phyloP scores from a whole-genome alignment of 2,113 vertebrate species.

The Epinephelus cyanopodus region DNA sequence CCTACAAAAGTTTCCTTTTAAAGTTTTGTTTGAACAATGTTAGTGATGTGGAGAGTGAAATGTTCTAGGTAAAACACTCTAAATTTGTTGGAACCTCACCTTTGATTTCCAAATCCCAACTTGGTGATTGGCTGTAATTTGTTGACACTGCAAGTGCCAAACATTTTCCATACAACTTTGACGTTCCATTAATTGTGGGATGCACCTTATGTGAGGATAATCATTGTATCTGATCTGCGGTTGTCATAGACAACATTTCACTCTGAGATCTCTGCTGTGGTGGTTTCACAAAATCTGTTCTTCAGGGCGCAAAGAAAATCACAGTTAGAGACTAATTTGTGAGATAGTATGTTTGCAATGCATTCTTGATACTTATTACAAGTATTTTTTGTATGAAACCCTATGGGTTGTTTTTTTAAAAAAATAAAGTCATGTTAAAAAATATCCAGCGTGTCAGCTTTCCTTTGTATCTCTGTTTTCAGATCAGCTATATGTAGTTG shows the following conservation, averaged over 20 bases:
- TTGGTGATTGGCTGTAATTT: conserved; percentile 28
- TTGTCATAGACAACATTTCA: conserved; percentile 64
- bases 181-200: conserved; percentile 13
- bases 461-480: background rate
- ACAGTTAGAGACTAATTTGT: conserved; percentile 64
- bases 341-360: conserved; percentile 51
- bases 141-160: conserved; percentile 50
- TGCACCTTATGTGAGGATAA: conserved; percentile 47
- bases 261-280: conserved; percentile 19
- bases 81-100: conserved; percentile 12
- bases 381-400: conserved; percentile 82
- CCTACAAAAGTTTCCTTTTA: conserved; percentile 26
- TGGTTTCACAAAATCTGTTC: conserved; percentile 20
- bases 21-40: conserved; percentile 18
- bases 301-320: conserved; percentile 38
- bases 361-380: conserved; percentile 56
- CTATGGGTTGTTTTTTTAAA: conserved; percentile 79
- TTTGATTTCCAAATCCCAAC: conserved; percentile 14
- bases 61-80: background rate
- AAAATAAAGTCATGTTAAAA: conserved; percentile 67
- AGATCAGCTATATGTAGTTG: background rate
- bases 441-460: background rate
- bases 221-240: conserved; percentile 21
- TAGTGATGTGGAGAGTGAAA: conserved; percentile 31
- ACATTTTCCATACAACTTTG: background rate